Conservation (phyloP, 2,888 invertebrate genomes). For the Sinotaia quadrata region DNA sequence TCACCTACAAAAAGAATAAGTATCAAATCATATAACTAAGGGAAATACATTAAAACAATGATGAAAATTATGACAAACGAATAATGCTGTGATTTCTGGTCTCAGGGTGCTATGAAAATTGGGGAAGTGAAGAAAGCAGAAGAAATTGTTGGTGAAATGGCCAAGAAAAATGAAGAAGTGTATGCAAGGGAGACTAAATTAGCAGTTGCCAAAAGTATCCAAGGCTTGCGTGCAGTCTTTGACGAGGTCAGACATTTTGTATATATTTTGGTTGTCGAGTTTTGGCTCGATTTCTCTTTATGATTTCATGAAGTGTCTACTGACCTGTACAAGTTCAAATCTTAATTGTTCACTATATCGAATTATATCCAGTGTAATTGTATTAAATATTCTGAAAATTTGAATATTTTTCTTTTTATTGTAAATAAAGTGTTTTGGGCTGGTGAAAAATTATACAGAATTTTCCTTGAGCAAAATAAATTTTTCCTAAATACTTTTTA, state of each 20-base stretch:
- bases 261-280: too few relatives aligned
- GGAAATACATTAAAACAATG: neutral
- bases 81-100: neutral
- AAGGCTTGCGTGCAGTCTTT: constrained; percentile 87
- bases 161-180: constrained; percentile 83
- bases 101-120: constrained; percentile 84
- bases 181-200: constrained; percentile 90
- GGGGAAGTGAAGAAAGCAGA: constrained; percentile 92
- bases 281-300: too few relatives aligned
- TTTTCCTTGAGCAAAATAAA: too few relatives aligned
- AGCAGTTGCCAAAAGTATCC: constrained; percentile 86
- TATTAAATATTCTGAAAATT: too few relatives aligned
- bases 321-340: too few relatives aligned
- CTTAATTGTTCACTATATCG: too few relatives aligned
- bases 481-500: too few relatives aligned
- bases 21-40: neutral
- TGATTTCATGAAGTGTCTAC: too few relatives aligned
- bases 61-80: neutral
- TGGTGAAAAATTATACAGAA: too few relatives aligned
- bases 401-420: too few relatives aligned
- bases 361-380: too few relatives aligned
- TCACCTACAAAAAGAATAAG: neutral
- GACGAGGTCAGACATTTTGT: constrained; percentile 84
- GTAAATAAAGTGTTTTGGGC: too few relatives aligned
- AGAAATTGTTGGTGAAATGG: constrained; percentile 83